Conservation (phyloP, 2,888 invertebrate species). For the Polyploca ridens region DNA sequence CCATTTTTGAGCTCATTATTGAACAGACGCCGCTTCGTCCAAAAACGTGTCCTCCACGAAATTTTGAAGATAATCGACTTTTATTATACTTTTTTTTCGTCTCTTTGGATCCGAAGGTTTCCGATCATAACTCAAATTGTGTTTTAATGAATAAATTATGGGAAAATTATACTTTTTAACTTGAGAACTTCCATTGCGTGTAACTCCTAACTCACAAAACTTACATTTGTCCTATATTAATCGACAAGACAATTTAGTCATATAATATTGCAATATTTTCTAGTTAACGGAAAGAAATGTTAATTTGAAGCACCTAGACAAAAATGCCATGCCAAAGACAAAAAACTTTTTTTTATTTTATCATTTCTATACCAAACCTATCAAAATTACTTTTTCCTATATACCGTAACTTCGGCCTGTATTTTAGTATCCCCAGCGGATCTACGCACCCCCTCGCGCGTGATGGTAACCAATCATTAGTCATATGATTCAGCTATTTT, state of each 20-base stretch:
- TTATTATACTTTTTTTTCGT: conserved; percentile 37
- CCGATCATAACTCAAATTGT: conserved; percentile 13
- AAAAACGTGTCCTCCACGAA: conserved; percentile 68
- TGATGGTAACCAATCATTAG: conserved; percentile 18
- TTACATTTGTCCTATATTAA: neutral
- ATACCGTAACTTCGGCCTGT: neutral
- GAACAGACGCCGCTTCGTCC: conserved; percentile 45
- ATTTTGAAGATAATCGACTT: conserved; percentile 60
- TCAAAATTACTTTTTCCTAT: neutral
- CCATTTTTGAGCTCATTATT: conserved; percentile 55
- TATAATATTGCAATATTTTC: too few species aligned
- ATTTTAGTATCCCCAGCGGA: neutral
- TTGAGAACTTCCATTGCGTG: neutral
- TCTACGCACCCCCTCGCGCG: neutral
- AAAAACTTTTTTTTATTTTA: too few species aligned
- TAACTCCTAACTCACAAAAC: neutral
- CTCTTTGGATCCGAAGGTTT: conserved; percentile 9
- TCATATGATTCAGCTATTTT: conserved; percentile 30
- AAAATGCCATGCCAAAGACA: too few species aligned
- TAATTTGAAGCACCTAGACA: too few species aligned
- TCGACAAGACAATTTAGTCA: too few species aligned
- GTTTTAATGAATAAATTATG: conserved; percentile 20
- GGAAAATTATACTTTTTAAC: neutral
- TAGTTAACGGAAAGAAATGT: too few species aligned
- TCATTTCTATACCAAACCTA: neutral